Percentiles rank a stretch among this genome's conserved stretches.
Conservation (phyloP, 2,888 invertebrate genomes). For the Drosophila monieri region DNA sequence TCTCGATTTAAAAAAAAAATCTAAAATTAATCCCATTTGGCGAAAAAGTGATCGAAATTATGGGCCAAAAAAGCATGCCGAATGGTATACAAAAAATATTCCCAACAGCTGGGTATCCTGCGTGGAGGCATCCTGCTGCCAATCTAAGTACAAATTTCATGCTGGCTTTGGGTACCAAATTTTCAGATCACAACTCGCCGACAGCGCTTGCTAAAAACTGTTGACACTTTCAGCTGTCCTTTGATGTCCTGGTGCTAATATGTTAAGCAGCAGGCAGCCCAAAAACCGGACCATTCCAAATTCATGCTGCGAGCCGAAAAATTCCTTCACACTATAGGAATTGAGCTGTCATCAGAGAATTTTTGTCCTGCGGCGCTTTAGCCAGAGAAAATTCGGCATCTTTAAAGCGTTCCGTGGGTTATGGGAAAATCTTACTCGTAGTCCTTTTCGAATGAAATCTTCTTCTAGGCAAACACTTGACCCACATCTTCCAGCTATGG, state of each 20-base stretch:
- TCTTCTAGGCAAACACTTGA: slow-evolving; percentile 55
- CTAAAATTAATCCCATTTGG: slow-evolving; percentile 51
- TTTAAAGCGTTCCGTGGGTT: slow-evolving; percentile 22
- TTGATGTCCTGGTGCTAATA: slow-evolving; percentile 72
- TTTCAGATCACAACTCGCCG: slow-evolving; percentile 40
- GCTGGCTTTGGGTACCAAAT: slow-evolving; percentile 45
- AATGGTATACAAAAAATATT: slow-evolving; percentile 47
- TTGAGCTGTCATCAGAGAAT: slow-evolving; percentile 49
- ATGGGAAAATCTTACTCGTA: slow-evolving; percentile 9
- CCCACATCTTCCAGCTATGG: slow-evolving; percentile 51
- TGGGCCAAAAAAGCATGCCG: slow-evolving; percentile 28
- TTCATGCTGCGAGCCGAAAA: slow-evolving; percentile 38
- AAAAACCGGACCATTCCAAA: slow-evolving; percentile 21
- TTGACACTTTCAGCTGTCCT: slow-evolving; percentile 76
- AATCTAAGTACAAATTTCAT: slow-evolving; percentile 38
- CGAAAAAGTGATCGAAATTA: slow-evolving; percentile 34
- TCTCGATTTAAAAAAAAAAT: slow-evolving; percentile 21
- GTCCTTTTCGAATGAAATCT: slow-evolving; percentile 12
- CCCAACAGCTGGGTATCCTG: slow-evolving; percentile 28
- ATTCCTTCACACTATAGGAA: slow-evolving; percentile 27
- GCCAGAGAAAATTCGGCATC: slow-evolving; percentile 51
- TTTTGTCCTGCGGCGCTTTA: slow-evolving; percentile 33
- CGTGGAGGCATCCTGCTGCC: slow-evolving; percentile 37
- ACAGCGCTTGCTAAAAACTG: slow-evolving; percentile 40
- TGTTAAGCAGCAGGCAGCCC: slow-evolving; percentile 73